Evolutionary conservation across 2,888 invertebrate species (phyloP).

Genomic region (Plutella xylostella): DNA sequence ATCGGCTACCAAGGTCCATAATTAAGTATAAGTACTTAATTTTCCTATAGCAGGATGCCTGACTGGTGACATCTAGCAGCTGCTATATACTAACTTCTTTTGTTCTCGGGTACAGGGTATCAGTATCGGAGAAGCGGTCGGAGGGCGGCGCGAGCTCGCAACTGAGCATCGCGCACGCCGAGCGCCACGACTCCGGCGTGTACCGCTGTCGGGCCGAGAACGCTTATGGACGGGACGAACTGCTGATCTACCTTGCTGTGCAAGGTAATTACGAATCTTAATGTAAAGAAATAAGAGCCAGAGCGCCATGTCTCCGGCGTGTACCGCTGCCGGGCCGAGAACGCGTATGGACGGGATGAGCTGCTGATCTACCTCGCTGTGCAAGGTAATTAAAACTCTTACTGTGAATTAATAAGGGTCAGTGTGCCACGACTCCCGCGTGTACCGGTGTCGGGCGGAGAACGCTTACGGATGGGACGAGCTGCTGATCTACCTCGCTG

Average conservation of each 20-base stretch:
- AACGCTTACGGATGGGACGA: conserved; percentile 81
- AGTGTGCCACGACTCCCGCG: conserved; percentile 80
- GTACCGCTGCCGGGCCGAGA: conserved; percentile 80
- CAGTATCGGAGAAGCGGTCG: conserved; percentile 78
- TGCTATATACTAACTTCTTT: not conserved
- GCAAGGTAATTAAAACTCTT: conserved; percentile 59
- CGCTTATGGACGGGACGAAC: conserved; percentile 78
- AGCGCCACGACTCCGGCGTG: conserved; percentile 80
- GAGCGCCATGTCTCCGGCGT: conserved; percentile 81
- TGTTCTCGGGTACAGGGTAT: conserved; percentile 44
- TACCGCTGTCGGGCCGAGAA: conserved; percentile 82
- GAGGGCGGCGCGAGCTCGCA: conserved; percentile 79
- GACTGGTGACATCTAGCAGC: not conserved
- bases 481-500: conserved; percentile 78
- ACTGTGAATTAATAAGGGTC: no score
- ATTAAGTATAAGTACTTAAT: no score
- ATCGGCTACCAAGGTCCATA: no score
- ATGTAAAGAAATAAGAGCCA: no score
- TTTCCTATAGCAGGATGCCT: no score
- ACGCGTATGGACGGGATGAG: conserved; percentile 79
- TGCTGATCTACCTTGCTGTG: conserved; percentile 80
- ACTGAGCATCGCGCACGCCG: conserved; percentile 75
- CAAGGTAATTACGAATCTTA: conserved; percentile 58
- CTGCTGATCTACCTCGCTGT: conserved; percentile 80
- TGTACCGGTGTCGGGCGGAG: conserved; percentile 79